phyloP scores from a whole-genome alignment of 2,797 vertebrate species.

The Clarias laeviceps region DNA sequence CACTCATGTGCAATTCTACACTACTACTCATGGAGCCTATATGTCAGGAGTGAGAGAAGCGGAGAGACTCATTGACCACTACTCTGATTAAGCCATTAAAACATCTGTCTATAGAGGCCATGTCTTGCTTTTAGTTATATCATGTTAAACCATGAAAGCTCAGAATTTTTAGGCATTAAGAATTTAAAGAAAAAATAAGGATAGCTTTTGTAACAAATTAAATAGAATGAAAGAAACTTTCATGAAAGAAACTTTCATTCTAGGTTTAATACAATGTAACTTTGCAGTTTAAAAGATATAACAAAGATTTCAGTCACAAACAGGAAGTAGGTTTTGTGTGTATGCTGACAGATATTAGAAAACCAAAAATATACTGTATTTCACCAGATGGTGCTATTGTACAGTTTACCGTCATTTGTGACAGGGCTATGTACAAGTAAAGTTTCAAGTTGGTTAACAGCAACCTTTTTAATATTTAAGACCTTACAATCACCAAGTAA shows the following conservation, averaged over 20 bases:
- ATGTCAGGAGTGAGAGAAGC: conserved; percentile 63
- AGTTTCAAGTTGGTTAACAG: neutral
- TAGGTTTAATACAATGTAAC: neutral
- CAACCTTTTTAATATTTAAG: neutral
- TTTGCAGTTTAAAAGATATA: neutral
- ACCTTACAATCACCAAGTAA: neutral
- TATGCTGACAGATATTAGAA: neutral
- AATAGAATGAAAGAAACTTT: neutral
- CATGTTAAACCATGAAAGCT: neutral
- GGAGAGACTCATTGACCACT: conserved; percentile 58
- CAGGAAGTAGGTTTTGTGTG: neutral
- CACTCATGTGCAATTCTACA: conserved; percentile 65
- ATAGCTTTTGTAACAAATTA: neutral
- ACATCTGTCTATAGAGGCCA: neutral
- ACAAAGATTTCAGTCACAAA: neutral
- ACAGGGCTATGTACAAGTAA: neutral
- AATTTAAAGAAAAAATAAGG: neutral
- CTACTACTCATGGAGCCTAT: conserved; percentile 66
- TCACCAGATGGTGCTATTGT: conserved; percentile 6
- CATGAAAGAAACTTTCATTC: neutral
- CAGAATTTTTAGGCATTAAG: neutral
- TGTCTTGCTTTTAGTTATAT: neutral
- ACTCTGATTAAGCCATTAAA: conserved; percentile 26
- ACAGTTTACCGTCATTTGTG: no score
- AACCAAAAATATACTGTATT: neutral